Evolutionary conservation across 2,797 vertebrate species (phyloP), one percentile per base, ranked within the genome.

Genomic region (Pachyuromys duprasi): DNA sequence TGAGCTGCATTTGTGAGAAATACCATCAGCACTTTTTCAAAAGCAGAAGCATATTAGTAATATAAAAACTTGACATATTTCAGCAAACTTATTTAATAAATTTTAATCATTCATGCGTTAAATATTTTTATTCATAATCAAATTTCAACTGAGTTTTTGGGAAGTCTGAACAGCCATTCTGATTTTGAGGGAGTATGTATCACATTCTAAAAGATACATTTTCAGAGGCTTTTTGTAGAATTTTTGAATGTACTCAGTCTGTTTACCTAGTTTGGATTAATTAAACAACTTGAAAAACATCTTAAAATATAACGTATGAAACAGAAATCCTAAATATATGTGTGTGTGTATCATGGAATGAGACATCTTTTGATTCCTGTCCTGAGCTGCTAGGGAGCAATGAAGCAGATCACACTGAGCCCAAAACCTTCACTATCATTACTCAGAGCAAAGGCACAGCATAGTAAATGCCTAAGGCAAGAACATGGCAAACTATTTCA

Each of bases 1-100:
- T 92, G 75, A 97, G 91, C 91, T 97, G 20, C 28, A 88, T 98
- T 98, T 97, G 81, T 98, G 97, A 97, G 98, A 97, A 93, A 87
- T 97, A 75, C 74, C 42, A 93, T 67, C 80, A 92, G 78, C 13
- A 3, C 88, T 67, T 95, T 90, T 96, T 96, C 70, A 62, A 82
- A 72, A 31, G 5, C 75, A 78, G 45, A 90, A 89, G 86, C 62
- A 28, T 97, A 82, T 80, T 62, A 95, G 74, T 36, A 36, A 36
- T 75, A 39, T 91, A 76, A 75, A 82, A 86, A 62, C 18, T 49
- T 8, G n/a, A 20, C 49, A 5, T 36, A 45, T 42, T 96, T 97
- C 49, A 93, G 1, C 20, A 94, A 94, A 65, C 83, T 89, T 93
- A 76, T 86, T 91, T 96, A 83, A 92, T 96, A 78, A 65, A 97